phyloP scores from a whole-genome alignment of 2,113 vertebrate genomes.

The Mohoua ochrocephala region DNA sequence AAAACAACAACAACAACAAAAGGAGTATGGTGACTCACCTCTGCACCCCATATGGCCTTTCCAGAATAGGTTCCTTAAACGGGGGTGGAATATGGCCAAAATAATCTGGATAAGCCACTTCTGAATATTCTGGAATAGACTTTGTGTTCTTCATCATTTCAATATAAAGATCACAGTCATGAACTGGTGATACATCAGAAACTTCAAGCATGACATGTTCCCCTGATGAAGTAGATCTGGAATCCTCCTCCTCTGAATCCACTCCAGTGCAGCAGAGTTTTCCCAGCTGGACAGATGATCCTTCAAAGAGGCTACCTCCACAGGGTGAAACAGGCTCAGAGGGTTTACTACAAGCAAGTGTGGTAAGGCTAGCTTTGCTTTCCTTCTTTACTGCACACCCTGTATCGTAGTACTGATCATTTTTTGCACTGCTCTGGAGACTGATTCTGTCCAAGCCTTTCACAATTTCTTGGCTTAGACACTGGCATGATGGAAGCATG shows the following conservation, averaged over 20 bases:
- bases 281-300: constrained; percentile 73
- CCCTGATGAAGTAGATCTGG: constrained; percentile 67
- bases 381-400: constrained; percentile 54
- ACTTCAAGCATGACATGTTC: constrained; percentile 78
- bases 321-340: constrained; percentile 67
- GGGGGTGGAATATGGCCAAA: constrained; percentile 91
- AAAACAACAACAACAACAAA: background rate
- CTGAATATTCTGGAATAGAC: constrained; percentile 89
- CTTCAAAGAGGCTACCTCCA: constrained; percentile 71
- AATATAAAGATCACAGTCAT: constrained; percentile 93
- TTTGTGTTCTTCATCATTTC: constrained; percentile 88
- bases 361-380: constrained; percentile 6
- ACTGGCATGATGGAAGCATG: constrained; percentile 22
- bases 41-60: constrained; percentile 94
- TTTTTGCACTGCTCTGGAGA: constrained; percentile 61
- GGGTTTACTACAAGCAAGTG: constrained; percentile 53
- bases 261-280: constrained; percentile 78
- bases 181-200: constrained; percentile 83
- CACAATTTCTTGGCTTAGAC: constrained; percentile 78
- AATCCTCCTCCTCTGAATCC: constrained; percentile 82
- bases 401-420: constrained; percentile 13
- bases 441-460: constrained; percentile 78
- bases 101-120: constrained; percentile 98
- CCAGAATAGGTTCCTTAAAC: constrained; percentile 87
- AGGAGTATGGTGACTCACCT: constrained; percentile 75